Percentiles rank a stretch among this genome's conserved stretches.
These are phyloP conservation scores for Gymnopithys bicolor DNA, from an alignment of 2,797 vertebrate species.

Conservation along the genomic window DNA sequence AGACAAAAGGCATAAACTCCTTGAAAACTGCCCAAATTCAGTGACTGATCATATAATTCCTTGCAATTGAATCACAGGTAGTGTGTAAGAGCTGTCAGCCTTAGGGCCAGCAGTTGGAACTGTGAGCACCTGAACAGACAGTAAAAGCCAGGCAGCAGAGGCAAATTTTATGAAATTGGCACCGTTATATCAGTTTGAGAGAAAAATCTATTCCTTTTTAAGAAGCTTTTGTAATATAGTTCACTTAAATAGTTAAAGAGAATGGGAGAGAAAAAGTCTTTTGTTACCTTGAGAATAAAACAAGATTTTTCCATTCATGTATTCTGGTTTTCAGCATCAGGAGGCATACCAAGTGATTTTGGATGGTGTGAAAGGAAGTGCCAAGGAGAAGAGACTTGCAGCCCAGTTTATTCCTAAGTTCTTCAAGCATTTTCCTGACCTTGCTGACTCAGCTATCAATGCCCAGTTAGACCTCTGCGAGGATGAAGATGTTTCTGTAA, in stretches of 20 bases:
- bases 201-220: not conserved
- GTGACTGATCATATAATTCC: not conserved
- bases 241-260: not conserved
- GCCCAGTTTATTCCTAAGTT: slow-evolving; percentile 99
- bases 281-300: not conserved
- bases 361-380: slow-evolving; percentile 94
- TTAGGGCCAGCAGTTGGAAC: not conserved
- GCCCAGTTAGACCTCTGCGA: slow-evolving; percentile 97
- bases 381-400: slow-evolving; percentile 96
- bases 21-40: not conserved
- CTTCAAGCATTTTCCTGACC: slow-evolving; percentile 95
- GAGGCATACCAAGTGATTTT: slow-evolving; percentile 95
- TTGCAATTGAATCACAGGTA: not conserved
- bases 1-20: not conserved
- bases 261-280: not conserved
- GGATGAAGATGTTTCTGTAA: slow-evolving; percentile 97
- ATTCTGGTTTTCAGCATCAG: slow-evolving; percentile 85
- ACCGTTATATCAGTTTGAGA: not conserved
- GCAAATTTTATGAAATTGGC: not conserved
- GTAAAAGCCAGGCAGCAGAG: not conserved
- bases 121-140: not conserved
- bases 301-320: not conserved
- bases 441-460: slow-evolving; percentile 95
- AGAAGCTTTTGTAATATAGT: not conserved
- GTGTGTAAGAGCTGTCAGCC: not conserved